Percentiles rank a stretch among this genome's conserved stretches.
Evolutionary conservation across 2,888 invertebrate genomes (phyloP).

Genomic region (Leistus spinibarbis): DNA sequence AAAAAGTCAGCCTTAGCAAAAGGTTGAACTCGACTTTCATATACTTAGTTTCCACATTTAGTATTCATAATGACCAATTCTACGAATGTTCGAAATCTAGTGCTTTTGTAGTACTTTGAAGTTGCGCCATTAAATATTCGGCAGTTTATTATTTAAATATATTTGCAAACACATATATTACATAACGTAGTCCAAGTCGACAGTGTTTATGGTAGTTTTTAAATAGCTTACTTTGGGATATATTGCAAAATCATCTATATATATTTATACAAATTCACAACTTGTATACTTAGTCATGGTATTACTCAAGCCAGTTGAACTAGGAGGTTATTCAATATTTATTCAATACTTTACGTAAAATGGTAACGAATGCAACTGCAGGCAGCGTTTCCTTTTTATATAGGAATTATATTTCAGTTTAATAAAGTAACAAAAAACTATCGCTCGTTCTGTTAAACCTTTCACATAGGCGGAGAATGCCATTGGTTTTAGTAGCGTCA

Average conservation of each 20-base stretch:
- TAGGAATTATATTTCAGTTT: background rate
- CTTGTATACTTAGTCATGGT: background rate
- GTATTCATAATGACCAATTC: too few relatives aligned
- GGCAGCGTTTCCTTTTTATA: background rate
- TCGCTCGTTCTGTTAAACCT: background rate
- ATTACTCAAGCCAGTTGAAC: too few relatives aligned
- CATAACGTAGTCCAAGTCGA: too few relatives aligned
- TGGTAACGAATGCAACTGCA: background rate
- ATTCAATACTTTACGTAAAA: background rate
- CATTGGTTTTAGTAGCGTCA: background rate
- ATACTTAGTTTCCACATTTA: too few relatives aligned
- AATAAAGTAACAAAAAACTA: background rate
- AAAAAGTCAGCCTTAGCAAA: too few relatives aligned
- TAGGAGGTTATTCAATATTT: background rate
- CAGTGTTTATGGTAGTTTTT: too few relatives aligned
- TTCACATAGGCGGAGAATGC: background rate
- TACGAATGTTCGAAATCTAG: too few relatives aligned
- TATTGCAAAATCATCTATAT: background rate
- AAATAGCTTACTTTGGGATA: background rate
- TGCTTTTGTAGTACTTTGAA: too few relatives aligned
- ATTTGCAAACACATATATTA: too few relatives aligned
- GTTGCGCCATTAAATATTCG: too few relatives aligned
- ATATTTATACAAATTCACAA: background rate
- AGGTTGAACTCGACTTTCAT: too few relatives aligned
- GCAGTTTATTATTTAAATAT: too few relatives aligned